A percentile compares a stretch with the other conserved stretches of the same genome.
phyloP scores from a whole-genome alignment of 2,797 vertebrate species.

The Gallinago solitaria region DNA sequence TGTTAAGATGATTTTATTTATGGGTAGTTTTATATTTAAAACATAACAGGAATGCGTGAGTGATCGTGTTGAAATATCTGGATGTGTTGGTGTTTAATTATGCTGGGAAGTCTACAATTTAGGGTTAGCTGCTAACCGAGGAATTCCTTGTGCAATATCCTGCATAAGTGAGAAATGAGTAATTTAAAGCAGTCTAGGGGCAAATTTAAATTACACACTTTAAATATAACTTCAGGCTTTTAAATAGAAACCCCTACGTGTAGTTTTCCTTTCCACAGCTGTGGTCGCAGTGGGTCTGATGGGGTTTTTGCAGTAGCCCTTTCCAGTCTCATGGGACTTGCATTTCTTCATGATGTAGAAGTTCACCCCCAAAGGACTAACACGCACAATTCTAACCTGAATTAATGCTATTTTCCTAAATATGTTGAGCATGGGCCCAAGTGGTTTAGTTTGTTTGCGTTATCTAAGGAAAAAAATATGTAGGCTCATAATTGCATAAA shows the following conservation, averaged over 20 bases:
- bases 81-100: conserved; percentile 72
- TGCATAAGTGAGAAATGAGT: conserved; percentile 77
- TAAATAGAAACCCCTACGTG: conserved; percentile 54
- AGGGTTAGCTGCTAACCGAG: conserved; percentile 68
- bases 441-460: conserved; percentile 32
- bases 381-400: background rate
- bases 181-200: conserved; percentile 78
- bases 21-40: conserved; percentile 71
- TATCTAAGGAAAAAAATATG: background rate
- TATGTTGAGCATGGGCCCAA: background rate
- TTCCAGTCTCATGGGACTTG: background rate
- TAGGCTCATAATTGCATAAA: conserved; percentile 35
- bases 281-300: conserved; percentile 25
- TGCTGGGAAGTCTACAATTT: conserved; percentile 68
- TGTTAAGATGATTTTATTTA: conserved; percentile 72
- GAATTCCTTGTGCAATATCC: conserved; percentile 80
- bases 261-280: conserved; percentile 63
- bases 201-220: conserved; percentile 78
- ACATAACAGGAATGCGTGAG: conserved; percentile 67
- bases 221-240: conserved; percentile 69
- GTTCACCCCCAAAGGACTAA: background rate
- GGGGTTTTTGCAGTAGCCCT: conserved; percentile 49
- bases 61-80: conserved; percentile 68
- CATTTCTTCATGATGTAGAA: background rate
- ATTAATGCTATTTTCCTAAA: conserved; percentile 38